Evolutionary conservation across 2,888 invertebrate genomes (phyloP).

Genomic region (Omphaloscelis lunosa): DNA sequence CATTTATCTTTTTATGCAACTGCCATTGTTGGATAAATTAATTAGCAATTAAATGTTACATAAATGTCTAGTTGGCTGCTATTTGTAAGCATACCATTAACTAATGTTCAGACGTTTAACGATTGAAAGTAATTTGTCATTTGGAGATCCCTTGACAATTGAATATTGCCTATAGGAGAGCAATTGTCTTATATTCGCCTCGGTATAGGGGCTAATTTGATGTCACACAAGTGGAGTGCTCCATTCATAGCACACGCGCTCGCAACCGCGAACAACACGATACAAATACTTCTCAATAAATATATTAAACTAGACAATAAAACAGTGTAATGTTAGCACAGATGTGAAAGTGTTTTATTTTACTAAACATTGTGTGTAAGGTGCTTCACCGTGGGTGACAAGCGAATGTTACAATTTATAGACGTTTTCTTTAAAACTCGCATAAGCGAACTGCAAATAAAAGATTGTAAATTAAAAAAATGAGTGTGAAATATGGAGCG

Average conservation of each 20-base stretch:
- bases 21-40: slow-evolving; percentile 18
- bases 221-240: slow-evolving; percentile 81
- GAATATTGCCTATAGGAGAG: slow-evolving; percentile 48
- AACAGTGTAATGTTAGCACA: slow-evolving; percentile 69
- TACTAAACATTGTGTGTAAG: slow-evolving; percentile 53
- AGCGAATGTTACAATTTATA: slow-evolving; percentile 54
- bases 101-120: slow-evolving; percentile 22
- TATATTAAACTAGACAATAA: slow-evolving; percentile 52
- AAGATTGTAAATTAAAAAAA: slow-evolving; percentile 64
- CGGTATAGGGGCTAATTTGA: slow-evolving; percentile 72
- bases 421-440: slow-evolving; percentile 50
- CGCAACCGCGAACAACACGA: slow-evolving; percentile 60
- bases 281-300: slow-evolving; percentile 60
- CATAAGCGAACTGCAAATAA: slow-evolving; percentile 19
- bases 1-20: slow-evolving; percentile 18
- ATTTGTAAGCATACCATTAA: slow-evolving; percentile 12
- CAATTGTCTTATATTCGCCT: slow-evolving; percentile 59
- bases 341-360: slow-evolving; percentile 64
- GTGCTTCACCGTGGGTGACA: slow-evolving; percentile 53
- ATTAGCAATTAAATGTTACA: slow-evolving; percentile 29
- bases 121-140: slow-evolving; percentile 27
- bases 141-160: slow-evolving; percentile 42
- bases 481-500: slow-evolving; percentile 85
- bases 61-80: slow-evolving; percentile 28
- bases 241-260: slow-evolving; percentile 82